Evolutionary conservation across 1,140 invertebrate genomes (phyloP), one percentile per base, ranked within the genome.

Genomic region (Hetaerina americana): DNA sequence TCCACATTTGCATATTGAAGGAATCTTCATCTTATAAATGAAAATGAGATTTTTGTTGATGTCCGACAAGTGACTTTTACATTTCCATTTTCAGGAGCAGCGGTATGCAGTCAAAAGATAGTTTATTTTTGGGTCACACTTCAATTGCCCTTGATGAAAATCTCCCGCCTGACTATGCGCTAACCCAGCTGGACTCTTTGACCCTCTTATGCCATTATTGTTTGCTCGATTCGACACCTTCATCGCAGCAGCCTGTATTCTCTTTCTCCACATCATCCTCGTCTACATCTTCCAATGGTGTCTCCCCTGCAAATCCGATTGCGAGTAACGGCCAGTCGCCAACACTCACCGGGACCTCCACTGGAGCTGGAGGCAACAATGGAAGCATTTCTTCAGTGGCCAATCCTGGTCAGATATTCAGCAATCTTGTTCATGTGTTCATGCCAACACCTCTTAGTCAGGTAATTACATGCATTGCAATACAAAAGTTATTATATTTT

Each of bases 171-270:
- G 92, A 95, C 82, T 94, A 95, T 79, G 85, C 91, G 0, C 84
- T 93, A 0, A 91, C 86, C 0, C 86, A 92, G 78, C 79, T 96
- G 71, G 92, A 95, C 81, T 90, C 91, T 0, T 78, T 96, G 70
- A 94, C 92, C 0, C 89, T 92, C 40, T 80, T 96, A 5, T 87
- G 91, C 75, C 93, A 96, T 80, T 95, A 92, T 80, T 95, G 92
- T 76, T 81, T 96, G 18, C 80, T 95, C 74, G 92, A 95, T 79
- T 86, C 85, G 66, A 85, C 84, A 18, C 25, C 67, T 3, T 26
- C 27, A 18, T 18, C 15, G 15, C 40, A 57, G 40, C 40, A 57
- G 40, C 40, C 40, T 18, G 22, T 57, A 5, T 57, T 57, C 15
- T 5, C 40, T 18, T 57, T 57, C 22, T 57, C 40, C 15, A 18